phyloP scores from a whole-genome alignment of 2,888 invertebrate genomes.

The Rotaria socialis region DNA sequence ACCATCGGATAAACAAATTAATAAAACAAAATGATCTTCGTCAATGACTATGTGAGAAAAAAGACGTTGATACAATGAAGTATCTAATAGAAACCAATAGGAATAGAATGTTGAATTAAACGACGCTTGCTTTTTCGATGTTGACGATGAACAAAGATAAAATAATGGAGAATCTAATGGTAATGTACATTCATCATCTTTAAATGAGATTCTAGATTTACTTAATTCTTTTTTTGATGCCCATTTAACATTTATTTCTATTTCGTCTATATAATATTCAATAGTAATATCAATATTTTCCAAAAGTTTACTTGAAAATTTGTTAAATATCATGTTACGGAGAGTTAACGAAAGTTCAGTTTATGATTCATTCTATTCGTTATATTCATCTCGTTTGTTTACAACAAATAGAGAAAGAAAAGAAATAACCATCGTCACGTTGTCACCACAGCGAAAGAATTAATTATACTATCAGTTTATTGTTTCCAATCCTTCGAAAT shows the following conservation, averaged over 20 bases:
- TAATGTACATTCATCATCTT: constrained; percentile 19
- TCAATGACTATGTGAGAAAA: background rate
- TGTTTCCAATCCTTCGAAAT: too few relatives aligned
- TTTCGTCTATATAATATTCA: background rate
- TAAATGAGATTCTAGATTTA: background rate
- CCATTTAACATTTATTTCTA: background rate
- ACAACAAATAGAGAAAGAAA: too few relatives aligned
- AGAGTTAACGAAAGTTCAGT: too few relatives aligned
- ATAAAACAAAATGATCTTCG: background rate
- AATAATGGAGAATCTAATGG: background rate
- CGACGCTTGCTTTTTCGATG: background rate
- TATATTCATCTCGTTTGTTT: too few relatives aligned
- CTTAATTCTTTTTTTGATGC: background rate
- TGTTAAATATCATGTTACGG: background rate
- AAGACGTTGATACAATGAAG: background rate
- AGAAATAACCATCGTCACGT: too few relatives aligned
- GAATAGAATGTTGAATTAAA: background rate
- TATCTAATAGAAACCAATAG: background rate
- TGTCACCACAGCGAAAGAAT: too few relatives aligned
- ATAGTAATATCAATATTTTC: background rate
- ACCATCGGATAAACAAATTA: background rate
- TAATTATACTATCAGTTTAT: too few relatives aligned
- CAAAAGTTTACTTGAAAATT: background rate
- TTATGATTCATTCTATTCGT: too few relatives aligned
- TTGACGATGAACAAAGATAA: background rate